These are phyloP conservation scores for Sesamia inferens DNA, from an alignment of 2,888 invertebrate species.

Conservation along the genomic window DNA sequence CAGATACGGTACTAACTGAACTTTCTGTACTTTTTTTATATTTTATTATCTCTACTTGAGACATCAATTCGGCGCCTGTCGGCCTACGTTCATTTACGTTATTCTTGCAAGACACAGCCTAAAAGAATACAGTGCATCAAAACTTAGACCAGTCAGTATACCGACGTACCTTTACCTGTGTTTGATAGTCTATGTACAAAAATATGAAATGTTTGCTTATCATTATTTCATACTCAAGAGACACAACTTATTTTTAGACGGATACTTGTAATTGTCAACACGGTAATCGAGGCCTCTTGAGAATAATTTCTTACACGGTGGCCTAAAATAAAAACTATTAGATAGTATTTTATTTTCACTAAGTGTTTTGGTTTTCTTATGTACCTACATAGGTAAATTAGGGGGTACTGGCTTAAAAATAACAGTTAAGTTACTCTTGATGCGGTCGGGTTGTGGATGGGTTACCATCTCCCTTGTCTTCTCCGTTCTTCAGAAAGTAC, in stretches of 20 bases:
- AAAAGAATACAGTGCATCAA: constrained; percentile 24
- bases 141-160: constrained; percentile 29
- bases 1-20: constrained; percentile 39
- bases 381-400: neutral
- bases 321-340: constrained; percentile 38
- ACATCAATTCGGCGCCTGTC: constrained; percentile 61
- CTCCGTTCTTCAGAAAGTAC: neutral
- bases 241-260: constrained; percentile 57
- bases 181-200: constrained; percentile 34
- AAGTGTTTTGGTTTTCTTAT: constrained; percentile 38
- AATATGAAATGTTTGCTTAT: constrained; percentile 66
- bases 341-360: constrained; percentile 14
- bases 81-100: constrained; percentile 60
- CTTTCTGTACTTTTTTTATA: constrained; percentile 49
- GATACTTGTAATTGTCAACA: constrained; percentile 63
- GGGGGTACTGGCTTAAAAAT: neutral
- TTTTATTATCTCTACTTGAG: constrained; percentile 56
- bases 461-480: neutral
- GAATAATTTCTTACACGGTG: constrained; percentile 56
- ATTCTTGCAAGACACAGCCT: constrained; percentile 45
- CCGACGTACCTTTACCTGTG: neutral
- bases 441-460: neutral
- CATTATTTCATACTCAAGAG: constrained; percentile 60
- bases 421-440: neutral
- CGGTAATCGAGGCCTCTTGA: constrained; percentile 62